Evolutionary conservation across 2,113 vertebrate genomes (phyloP).

Genomic region (Hylia prasina): DNA sequence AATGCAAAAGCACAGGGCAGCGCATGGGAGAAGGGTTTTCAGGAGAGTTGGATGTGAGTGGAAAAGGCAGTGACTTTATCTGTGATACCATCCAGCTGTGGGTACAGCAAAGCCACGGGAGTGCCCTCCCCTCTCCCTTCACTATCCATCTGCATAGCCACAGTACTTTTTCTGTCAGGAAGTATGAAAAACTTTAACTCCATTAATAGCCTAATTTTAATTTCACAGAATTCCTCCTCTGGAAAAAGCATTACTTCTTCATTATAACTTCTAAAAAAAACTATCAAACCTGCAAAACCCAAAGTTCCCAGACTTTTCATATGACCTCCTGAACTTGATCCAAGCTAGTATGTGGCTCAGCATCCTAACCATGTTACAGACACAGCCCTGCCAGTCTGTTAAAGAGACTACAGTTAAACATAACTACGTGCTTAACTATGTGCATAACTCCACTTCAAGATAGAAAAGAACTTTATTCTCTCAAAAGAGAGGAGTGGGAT

Average conservation of each 20-base stretch:
- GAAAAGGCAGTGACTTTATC: background rate
- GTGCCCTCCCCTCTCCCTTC: background rate
- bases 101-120: rapidly evolving
- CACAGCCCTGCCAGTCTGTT: background rate
- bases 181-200: background rate
- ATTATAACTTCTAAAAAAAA: background rate
- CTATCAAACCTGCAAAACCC: background rate
- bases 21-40: background rate
- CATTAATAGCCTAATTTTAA: background rate
- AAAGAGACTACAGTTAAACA: background rate
- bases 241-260: background rate
- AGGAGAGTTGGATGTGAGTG: background rate
- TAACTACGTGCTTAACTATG: background rate
- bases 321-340: background rate
- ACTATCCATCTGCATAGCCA: background rate
- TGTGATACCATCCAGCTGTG: rapidly evolving
- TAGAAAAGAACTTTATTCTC: background rate
- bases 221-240: background rate
- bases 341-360: background rate
- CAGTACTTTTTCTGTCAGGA: background rate
- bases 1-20: background rate
- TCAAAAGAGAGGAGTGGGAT: background rate
- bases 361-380: background rate
- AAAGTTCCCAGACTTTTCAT: background rate
- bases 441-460: background rate